These are phyloP conservation scores for Poicephalus meyeri DNA, from an alignment of 2,113 vertebrate genomes.

Conservation along the genomic window DNA sequence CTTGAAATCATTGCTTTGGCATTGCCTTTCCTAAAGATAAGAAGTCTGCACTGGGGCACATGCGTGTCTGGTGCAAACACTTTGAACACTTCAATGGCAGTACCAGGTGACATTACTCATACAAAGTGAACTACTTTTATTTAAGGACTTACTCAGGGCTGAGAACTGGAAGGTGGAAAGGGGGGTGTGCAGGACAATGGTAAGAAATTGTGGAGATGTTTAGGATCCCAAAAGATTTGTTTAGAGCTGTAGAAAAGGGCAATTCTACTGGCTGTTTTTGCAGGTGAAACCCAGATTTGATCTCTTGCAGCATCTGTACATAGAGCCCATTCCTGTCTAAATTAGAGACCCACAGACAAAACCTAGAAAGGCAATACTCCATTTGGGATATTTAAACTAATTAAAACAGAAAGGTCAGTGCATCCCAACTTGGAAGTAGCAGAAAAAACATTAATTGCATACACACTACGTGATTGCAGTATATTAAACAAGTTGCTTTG, in stretches of 20 bases:
- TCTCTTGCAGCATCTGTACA: not conserved
- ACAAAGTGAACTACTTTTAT: not conserved
- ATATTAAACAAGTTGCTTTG: not conserved
- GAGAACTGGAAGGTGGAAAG: not conserved
- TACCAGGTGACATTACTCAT: not conserved
- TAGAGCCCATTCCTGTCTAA: not conserved
- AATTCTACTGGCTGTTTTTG: not conserved
- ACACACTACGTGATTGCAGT: accelerated
- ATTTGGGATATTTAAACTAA: not conserved
- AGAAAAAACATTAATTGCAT: not conserved
- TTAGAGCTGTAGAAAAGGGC: not conserved
- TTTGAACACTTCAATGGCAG: not conserved
- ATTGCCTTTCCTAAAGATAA: not conserved
- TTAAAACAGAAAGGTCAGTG: not conserved
- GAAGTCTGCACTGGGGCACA: not conserved
- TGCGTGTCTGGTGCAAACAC: not conserved
- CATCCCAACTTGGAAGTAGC: not conserved
- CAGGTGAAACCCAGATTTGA: not conserved
- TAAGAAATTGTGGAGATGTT: not conserved
- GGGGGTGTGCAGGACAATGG: not conserved
- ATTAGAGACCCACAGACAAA: not conserved
- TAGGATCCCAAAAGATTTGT: not conserved
- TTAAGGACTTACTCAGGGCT: not conserved
- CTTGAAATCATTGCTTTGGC: not conserved
- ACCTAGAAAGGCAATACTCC: not conserved